Conservation (phyloP, 2,888 invertebrate species). For the Scelioninae gen. 2 region DNA sequence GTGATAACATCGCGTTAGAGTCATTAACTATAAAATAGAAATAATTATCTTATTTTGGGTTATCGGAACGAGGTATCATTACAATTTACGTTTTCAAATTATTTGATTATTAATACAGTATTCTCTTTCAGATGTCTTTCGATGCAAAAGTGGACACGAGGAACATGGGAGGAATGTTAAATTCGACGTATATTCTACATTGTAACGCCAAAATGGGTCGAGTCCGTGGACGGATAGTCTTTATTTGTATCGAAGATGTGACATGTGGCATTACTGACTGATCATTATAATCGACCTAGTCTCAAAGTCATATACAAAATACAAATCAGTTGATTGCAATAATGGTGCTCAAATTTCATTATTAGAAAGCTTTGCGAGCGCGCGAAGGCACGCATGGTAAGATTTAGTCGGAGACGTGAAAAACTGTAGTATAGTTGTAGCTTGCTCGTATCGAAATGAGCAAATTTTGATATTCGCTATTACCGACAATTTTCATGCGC, state of each 20-base stretch:
- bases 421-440: slow-evolving; percentile 21
- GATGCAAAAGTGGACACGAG: neutral
- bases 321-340: slow-evolving; percentile 63
- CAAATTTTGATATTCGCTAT: slow-evolving; percentile 26
- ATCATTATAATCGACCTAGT: slow-evolving; percentile 68
- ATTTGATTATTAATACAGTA: slow-evolving; percentile 5
- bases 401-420: slow-evolving; percentile 26
- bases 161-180: neutral
- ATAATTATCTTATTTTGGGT: too few species aligned
- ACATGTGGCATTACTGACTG: slow-evolving; percentile 73
- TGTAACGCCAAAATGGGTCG: slow-evolving; percentile 11
- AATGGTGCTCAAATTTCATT: slow-evolving; percentile 70
- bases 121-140: neutral
- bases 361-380: slow-evolving; percentile 67
- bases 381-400: slow-evolving; percentile 63
- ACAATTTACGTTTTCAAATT: too few species aligned
- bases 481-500: slow-evolving; percentile 22
- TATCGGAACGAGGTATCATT: too few species aligned
- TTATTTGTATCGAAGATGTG: slow-evolving; percentile 55
- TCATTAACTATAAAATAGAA: too few species aligned
- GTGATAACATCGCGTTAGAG: too few species aligned
- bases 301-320: slow-evolving; percentile 63
- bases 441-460: slow-evolving; percentile 57
- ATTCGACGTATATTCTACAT: too few species aligned
- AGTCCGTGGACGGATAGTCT: slow-evolving; percentile 65